A percentile compares a stretch with the other conserved stretches of the same genome.
Evolutionary conservation across 2,888 invertebrate genomes (phyloP).

Genomic region (Amiota communis): DNA sequence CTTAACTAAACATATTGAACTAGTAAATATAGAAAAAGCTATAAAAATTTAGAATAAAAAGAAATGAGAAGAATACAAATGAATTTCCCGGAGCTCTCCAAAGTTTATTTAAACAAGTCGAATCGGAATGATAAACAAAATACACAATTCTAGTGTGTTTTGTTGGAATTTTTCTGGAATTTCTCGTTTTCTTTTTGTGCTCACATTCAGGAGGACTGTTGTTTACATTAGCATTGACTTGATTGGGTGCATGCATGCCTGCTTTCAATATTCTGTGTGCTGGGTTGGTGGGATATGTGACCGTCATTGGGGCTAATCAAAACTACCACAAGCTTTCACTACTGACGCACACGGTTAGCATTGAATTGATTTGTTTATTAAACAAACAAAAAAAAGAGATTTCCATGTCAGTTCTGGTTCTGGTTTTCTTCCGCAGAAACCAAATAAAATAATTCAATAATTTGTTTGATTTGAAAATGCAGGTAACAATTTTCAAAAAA

Average conservation of each 20-base stretch:
- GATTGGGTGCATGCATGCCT: not conserved
- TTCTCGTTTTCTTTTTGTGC: too few species aligned
- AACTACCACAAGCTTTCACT: not conserved
- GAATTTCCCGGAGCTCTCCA: not conserved
- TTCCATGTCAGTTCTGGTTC: not conserved
- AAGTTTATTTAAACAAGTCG: constrained; percentile 19
- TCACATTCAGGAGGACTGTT: not conserved
- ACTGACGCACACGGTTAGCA: not conserved
- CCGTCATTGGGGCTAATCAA: not conserved
- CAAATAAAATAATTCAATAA: too few species aligned
- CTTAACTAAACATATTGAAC: not conserved
- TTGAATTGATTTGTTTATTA: constrained; percentile 45
- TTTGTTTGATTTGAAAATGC: constrained; percentile 5
- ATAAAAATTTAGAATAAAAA: not conserved
- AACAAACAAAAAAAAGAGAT: constrained; percentile 46
- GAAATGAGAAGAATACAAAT: too few species aligned
- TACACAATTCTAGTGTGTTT: not conserved
- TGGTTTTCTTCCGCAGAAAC: not conserved
- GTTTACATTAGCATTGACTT: constrained; percentile 24
- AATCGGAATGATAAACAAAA: constrained; percentile 25
- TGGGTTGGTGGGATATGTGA: too few species aligned
- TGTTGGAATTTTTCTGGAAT: not conserved
- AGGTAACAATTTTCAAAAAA: not conserved
- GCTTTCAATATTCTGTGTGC: not conserved
- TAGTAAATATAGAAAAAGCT: not conserved